Evolutionary conservation across 2,888 invertebrate genomes (phyloP), one percentile per base, ranked within the genome.

Genomic region (Biston betularia): DNA sequence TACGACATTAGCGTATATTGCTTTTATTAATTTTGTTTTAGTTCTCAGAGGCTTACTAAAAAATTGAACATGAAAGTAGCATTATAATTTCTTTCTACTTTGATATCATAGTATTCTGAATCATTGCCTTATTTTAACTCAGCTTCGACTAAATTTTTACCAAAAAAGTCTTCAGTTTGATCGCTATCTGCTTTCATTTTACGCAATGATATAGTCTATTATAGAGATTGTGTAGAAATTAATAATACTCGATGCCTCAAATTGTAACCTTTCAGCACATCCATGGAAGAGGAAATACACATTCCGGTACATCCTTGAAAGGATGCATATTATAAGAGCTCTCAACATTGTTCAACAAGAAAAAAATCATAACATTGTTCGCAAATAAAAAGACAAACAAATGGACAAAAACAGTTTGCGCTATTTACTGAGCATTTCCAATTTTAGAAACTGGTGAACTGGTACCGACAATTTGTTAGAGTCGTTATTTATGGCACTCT

Each of bases 401-500:
- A 40, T 3, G 24, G 56, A 40, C 55, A 60, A 70, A 56, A 42
- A 34, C 11, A 8, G 49, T 33, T 50, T 56, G 54, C 64, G 46
- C 59, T 59, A 63, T 62, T 52, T 49, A 10, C 45, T 64, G 66
- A 63, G 63, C 63, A 44, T 49, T 54, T 65, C 62, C 56, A 44
- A 48, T 35, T 58, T 33, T 38, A 40, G 56, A 55, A 50, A 66
- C 60, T 64, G 65, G 67, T 57, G 70, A 53, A 38, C n/a, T 15
- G 38, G 46, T 45, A 45, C 34, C 3, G 50, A n/a, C n/a, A n/a
- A n/a, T n/a, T 56, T 56, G 53, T 69, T 0, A 38, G 38, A 38
- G 38, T 38, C 38, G 9, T 72, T 75, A 76, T 78, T 76, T 78
- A 78, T 76, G 75, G 68, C 64, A 59, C 71, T 71, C 69, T 69